phyloP scores from a whole-genome alignment of 2,888 invertebrate genomes.

The Clanis bilineata region DNA sequence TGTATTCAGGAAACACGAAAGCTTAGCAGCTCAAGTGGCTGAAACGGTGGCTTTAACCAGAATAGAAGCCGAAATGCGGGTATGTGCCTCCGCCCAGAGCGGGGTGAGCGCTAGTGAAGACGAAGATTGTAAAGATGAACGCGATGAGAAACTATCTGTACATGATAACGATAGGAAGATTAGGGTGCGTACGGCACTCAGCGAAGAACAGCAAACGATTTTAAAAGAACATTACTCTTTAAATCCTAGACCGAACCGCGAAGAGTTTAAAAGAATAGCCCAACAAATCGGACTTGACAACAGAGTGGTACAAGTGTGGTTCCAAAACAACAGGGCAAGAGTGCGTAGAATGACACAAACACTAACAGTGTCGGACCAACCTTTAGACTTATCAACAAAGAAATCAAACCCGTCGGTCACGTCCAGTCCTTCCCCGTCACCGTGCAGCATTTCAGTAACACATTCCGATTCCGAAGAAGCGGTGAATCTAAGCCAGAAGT shows the following conservation, averaged over 20 bases:
- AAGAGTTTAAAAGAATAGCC: slow-evolving; percentile 95
- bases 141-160: slow-evolving; percentile 79
- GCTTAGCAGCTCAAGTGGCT: slow-evolving; percentile 89
- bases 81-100: slow-evolving; percentile 75
- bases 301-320: slow-evolving; percentile 96
- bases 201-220: slow-evolving; percentile 95
- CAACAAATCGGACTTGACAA: slow-evolving; percentile 88
- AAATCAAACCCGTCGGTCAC: slow-evolving; percentile 82
- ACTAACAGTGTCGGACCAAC: slow-evolving; percentile 85
- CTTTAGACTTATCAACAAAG: slow-evolving; percentile 95
- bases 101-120: slow-evolving; percentile 84
- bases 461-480: slow-evolving; percentile 87
- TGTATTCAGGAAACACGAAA: slow-evolving; percentile 85
- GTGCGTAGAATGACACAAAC: slow-evolving; percentile 86
- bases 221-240: slow-evolving; percentile 94
- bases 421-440: slow-evolving; percentile 83
- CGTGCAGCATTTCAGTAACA: slow-evolving; percentile 83
- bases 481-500: slow-evolving; percentile 89
- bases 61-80: slow-evolving; percentile 74
- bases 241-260: slow-evolving; percentile 96
- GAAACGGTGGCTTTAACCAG: slow-evolving; percentile 84
- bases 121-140: slow-evolving; percentile 79
- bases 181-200: slow-evolving; percentile 95
- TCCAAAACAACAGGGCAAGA: slow-evolving; percentile 96
- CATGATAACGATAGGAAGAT: slow-evolving; percentile 89